phyloP scores from a whole-genome alignment of 2,888 invertebrate species.

The Lacanobia oleracea region DNA sequence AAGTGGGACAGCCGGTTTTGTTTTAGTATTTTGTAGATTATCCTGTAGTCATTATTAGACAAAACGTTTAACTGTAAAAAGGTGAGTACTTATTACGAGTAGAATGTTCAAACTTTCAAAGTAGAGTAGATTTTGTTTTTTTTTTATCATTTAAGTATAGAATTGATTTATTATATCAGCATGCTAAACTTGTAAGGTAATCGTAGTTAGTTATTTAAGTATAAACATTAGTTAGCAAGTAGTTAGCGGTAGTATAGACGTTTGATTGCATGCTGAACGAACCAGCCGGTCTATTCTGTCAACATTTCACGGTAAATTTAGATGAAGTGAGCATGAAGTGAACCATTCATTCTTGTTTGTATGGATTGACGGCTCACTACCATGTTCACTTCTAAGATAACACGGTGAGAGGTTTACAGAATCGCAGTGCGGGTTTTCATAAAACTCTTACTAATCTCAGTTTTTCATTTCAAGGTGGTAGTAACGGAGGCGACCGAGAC shows the following conservation, averaged over 20 bases:
- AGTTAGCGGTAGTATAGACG: slow-evolving; percentile 53
- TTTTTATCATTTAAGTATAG: no score
- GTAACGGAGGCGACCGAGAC: slow-evolving; percentile 80
- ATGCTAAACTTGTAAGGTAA: slow-evolving; percentile 38
- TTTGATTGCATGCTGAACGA: slow-evolving; percentile 46
- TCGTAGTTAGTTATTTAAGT: slow-evolving; percentile 47
- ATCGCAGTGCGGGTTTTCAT: neutral
- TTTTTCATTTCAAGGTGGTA: slow-evolving; percentile 83
- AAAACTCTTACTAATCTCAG: slow-evolving; percentile 36
- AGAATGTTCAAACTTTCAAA: slow-evolving; percentile 16
- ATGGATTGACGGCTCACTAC: no score
- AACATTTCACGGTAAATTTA: no score
- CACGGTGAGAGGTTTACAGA: no score
- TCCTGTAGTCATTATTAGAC: slow-evolving; percentile 35
- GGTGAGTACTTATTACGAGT: slow-evolving; percentile 28
- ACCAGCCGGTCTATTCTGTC: no score
- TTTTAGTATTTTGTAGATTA: slow-evolving; percentile 26
- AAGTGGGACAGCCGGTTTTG: slow-evolving; percentile 21
- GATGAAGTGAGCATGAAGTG: no score
- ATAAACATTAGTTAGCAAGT: slow-evolving; percentile 29
- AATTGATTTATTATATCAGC: slow-evolving; percentile 35
- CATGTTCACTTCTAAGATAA: no score
- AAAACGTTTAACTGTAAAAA: neutral
- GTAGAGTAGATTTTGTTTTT: slow-evolving; percentile 20
- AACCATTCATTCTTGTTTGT: no score